These are phyloP conservation scores for Orthosia incerta DNA, from an alignment of 2,888 invertebrate genomes.

Conservation along the genomic window DNA sequence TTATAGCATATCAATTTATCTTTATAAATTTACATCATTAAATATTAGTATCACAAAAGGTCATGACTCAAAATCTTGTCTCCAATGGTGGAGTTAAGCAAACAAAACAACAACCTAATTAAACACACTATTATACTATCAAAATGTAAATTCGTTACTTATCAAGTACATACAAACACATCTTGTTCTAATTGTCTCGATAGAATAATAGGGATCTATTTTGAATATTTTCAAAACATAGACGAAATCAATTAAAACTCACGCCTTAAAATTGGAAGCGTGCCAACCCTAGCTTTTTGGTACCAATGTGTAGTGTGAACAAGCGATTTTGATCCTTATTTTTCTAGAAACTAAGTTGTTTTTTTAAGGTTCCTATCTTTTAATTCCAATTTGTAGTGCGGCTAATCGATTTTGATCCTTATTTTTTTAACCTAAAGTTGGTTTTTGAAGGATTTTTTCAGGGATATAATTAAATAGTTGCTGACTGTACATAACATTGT, in stretches of 20 bases:
- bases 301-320: not conserved
- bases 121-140: conserved; percentile 13
- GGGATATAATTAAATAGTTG: conserved; percentile 62
- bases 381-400: not conserved
- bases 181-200: conserved; percentile 20
- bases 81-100: not conserved
- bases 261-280: conserved; percentile 58
- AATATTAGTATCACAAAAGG: not conserved
- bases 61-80: conserved; percentile 8
- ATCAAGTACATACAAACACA: conserved; percentile 18
- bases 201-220: conserved; percentile 48
- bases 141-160: conserved; percentile 37
- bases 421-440: not conserved
- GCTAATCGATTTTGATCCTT: conserved; percentile 37
- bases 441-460: conserved; percentile 27
- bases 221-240: conserved; percentile 62
- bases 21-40: not conserved
- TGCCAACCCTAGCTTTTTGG: conserved; percentile 61
- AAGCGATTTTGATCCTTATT: conserved; percentile 38
- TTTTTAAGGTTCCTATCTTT: conserved; percentile 22
- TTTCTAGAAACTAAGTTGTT: not conserved
- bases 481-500: conserved; percentile 59
- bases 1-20: not conserved
- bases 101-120: conserved; percentile 9
- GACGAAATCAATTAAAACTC: conserved; percentile 72